Evolutionary conservation across 2,113 vertebrate genomes (phyloP).

Genomic region (Psittacula cyanocephala): DNA sequence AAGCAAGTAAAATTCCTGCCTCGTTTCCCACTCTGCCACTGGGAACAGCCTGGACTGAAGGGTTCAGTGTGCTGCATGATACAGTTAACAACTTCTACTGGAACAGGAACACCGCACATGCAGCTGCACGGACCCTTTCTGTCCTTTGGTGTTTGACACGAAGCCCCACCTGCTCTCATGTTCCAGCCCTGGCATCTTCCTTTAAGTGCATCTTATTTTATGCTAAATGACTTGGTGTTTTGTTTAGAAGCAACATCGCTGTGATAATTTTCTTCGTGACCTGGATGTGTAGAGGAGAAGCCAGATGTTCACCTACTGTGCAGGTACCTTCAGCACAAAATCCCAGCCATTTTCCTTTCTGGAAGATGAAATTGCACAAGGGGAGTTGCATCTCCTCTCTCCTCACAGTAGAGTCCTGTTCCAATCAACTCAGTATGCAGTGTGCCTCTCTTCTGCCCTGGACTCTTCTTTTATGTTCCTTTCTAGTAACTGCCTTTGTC

Average conservation of each 20-base stretch:
- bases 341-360: background rate
- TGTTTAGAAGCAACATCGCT: background rate
- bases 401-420: background rate
- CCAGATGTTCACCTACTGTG: background rate
- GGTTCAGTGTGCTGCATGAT: background rate
- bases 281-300: background rate
- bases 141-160: accelerated
- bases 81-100: background rate
- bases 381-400: background rate
- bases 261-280: background rate
- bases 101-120: background rate
- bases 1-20: background rate
- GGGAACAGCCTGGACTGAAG: background rate
- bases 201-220: background rate
- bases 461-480: background rate
- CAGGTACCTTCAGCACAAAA: background rate
- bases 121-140: background rate
- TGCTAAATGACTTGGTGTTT: background rate
- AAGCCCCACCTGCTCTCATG: accelerated
- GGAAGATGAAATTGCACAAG: background rate
- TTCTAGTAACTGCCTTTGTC: background rate
- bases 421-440: background rate
- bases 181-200: background rate
- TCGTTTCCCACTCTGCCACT: background rate
- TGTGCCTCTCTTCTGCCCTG: background rate